Conservation (phyloP, 1,140 invertebrate species). For the Neodiprion lecontei region DNA sequence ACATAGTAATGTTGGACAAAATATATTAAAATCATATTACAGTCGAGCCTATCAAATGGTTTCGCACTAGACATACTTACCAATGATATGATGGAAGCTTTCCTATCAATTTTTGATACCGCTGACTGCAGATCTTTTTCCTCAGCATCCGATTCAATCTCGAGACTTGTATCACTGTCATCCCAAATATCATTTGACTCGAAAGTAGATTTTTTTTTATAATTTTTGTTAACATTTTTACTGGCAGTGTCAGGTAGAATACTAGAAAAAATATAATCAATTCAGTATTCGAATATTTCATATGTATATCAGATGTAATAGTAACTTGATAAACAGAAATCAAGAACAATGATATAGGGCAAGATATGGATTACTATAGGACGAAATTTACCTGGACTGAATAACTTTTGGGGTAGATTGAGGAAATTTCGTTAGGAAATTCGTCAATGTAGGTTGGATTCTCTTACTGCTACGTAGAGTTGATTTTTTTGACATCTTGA, state of each 20-base stretch:
- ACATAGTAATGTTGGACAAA: background rate
- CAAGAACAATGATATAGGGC: no score
- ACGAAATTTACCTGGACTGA: background rate
- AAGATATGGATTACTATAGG: no score
- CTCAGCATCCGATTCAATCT: background rate
- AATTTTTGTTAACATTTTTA: background rate
- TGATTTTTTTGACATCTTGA: conserved; percentile 2
- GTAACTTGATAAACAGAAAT: no score
- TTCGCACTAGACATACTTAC: background rate
- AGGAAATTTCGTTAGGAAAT: background rate
- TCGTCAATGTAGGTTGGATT: background rate
- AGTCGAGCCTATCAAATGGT: background rate
- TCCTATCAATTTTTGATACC: background rate
- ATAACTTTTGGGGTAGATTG: background rate
- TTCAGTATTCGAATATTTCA: no score
- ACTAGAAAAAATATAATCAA: no score
- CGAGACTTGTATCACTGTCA: background rate
- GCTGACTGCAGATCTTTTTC: background rate
- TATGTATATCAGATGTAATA: no score
- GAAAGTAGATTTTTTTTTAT: background rate
- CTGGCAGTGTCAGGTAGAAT: no score
- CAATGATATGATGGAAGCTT: background rate
- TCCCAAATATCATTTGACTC: conserved; percentile 1
- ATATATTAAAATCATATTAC: no score
- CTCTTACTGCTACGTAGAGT: background rate